phyloP scores from a whole-genome alignment of 2,113 vertebrate genomes.

The Symphodus melops region DNA sequence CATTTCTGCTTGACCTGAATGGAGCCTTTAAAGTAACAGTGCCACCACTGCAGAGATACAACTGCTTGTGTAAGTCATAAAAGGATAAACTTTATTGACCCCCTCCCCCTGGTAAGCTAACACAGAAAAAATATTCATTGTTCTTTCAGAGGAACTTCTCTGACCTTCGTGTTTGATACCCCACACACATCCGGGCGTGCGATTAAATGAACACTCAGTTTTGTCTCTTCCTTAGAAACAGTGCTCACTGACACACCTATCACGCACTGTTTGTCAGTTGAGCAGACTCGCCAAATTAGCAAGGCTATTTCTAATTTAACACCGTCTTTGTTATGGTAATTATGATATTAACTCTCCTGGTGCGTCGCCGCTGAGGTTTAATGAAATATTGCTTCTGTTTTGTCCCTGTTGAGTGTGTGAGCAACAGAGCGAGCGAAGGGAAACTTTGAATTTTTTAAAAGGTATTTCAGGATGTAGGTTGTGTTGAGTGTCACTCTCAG shows the following conservation, averaged over 20 bases:
- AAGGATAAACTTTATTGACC: too few species aligned
- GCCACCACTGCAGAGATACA: constrained; percentile 10
- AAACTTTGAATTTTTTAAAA: constrained; percentile 39
- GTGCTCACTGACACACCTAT: constrained; percentile 1
- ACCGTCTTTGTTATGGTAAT: constrained; percentile 66
- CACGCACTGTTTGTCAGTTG: constrained; percentile 17
- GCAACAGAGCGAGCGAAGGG: background rate
- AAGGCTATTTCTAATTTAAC: constrained; percentile 65
- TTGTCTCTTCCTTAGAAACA: constrained; percentile 8
- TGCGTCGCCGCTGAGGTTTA: constrained; percentile 40
- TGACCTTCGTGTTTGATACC: constrained; percentile 25
- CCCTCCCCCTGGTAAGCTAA: background rate
- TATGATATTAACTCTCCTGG: constrained; percentile 46
- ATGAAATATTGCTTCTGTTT: constrained; percentile 29
- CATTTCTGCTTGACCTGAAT: constrained; percentile 36
- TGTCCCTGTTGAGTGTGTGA: constrained; percentile 22
- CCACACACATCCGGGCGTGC: constrained; percentile 11
- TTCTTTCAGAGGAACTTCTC: constrained; percentile 22
- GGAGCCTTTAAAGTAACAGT: constrained; percentile 15
- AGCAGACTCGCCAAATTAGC: constrained; percentile 49
- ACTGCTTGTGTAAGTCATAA: constrained; percentile 11
- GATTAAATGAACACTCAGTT: constrained; percentile 42
- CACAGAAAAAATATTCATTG: constrained; percentile 1
- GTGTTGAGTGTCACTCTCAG: background rate
- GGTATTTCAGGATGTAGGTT: constrained; percentile 38